Evolutionary conservation across 64 coral and sea anemone species (phyloP), one percentile per base, ranked within the genome.

Genomic region (Acropora yongei): DNA sequence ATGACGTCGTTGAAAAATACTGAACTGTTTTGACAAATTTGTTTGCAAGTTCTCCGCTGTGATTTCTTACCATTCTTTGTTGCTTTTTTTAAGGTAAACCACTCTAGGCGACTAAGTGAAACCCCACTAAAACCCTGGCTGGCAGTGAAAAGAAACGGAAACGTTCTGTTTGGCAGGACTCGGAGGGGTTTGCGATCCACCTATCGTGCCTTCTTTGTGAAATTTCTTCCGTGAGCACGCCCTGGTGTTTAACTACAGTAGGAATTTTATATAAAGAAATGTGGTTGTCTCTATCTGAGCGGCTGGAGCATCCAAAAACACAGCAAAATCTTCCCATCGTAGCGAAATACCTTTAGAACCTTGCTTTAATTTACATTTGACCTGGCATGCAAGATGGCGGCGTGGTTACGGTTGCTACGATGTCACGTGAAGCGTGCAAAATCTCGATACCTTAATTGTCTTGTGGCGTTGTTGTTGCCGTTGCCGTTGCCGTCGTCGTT

Each of bases 271-370:
- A 68, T 30, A 68, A 68, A 68, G 65, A 68, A 68, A 13, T 3
- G 75, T 80, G 46, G 9, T 78, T 87, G 43, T 93, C 57, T 71
- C 75, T 93, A 49, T 78, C 73, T 72, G 75, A 93, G n/a, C 60
- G 81, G 44, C 17, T 78, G n/a, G 73, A 86, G 68, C 57, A 93
- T 16, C 60, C 44, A 41, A 93, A 48, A 92, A 55, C 73, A 66
- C 91, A 51, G 77, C 83, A 93, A 93, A 87, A 87, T 75, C 82
- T 93, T 17, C 83, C 83, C 91, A 80, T 87, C 46, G 57, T 78
- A 63, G 14, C 58, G 5, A 16, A 67, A 44, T 45, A 13, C 43
- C 55, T 19, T 6, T 13, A 66, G 18, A 19, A 66, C 55, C 48
- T 74, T 14, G 11, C 46, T 49, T 78, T 40, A 48, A 30, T 39